A percentile compares a stretch with the other conserved stretches of the same genome.
Evolutionary conservation across 92 coral and sea anemone species (phyloP).

Genomic region (Epizoanthus illoricatus): DNA sequence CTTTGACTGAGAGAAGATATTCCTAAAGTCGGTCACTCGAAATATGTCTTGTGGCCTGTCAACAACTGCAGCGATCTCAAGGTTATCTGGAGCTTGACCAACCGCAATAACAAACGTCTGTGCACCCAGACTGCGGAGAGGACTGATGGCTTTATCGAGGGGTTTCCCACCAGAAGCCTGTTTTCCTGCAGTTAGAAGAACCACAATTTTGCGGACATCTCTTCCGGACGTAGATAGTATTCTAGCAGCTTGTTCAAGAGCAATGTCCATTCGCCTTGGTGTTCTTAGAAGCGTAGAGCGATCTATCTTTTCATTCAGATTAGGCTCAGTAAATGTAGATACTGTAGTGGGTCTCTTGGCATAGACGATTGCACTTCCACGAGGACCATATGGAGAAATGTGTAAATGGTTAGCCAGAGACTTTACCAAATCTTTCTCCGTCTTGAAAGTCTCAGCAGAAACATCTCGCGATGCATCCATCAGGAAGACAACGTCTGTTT

Average conservation of each 20-base stretch:
- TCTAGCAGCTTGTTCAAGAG: constrained; percentile 13
- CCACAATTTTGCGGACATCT: constrained; percentile 8
- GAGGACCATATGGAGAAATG: constrained; percentile 19
- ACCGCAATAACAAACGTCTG: constrained; percentile 22
- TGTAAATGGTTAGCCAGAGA: background rate
- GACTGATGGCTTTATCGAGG: constrained; percentile 12
- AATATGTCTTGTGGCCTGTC: constrained; percentile 26
- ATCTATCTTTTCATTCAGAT: background rate
- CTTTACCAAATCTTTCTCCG: constrained; percentile 19
- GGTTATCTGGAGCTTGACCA: background rate
- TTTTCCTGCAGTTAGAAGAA: constrained; percentile 6
- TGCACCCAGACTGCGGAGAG: constrained; percentile 6
- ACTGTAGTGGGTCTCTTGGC: constrained; percentile 8
- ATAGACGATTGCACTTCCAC: constrained; percentile 25
- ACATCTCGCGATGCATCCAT: constrained; percentile 25
- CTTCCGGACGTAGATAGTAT: constrained; percentile 2
- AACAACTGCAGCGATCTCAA: constrained; percentile 10
- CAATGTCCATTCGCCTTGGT: constrained; percentile 18
- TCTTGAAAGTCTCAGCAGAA: background rate
- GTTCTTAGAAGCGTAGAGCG: constrained; percentile 8
- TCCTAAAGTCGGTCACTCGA: background rate
- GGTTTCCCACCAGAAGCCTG: background rate
- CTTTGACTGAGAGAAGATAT: constrained; percentile 9
- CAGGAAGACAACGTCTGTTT: constrained; percentile 17
- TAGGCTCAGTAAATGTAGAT: constrained; percentile 9